Base-by-base conservation (phyloP, 2,888 invertebrate genomes). In the Nysson spinosus region DNA sequence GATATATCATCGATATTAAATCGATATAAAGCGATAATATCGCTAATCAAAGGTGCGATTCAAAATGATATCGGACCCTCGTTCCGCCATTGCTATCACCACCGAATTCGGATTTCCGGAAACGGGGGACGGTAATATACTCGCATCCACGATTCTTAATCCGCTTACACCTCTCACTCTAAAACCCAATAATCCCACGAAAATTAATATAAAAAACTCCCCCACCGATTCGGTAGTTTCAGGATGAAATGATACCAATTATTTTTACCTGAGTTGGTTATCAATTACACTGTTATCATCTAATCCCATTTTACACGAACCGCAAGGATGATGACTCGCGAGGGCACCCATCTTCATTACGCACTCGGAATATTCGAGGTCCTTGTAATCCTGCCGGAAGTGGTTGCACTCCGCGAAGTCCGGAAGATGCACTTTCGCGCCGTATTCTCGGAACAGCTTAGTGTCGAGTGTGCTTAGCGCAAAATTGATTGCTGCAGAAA, bases 251-350 rank as follows among this genome's bases (percentile, higher is more conserved):
- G 9, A 7, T 9, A 9, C 26, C 32, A 42, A 16, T 26, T 40
- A 12, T 40, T 14, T 39, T 60, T 77, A 93, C 93, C 91, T 90
- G 4, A 94, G 85, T 34, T 90, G 80, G 1, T 91, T 87, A 79
- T 95, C 93, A 0, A 95, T 93, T 0, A 95, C 95, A 1, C 90
- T 89, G 37, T 77, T 65, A 24, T 84, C 87, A 14, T 78, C 76
- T 1, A 70, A 54, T 1, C 94, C 95, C 84, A 95, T 94, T 26
- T 91, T 90, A 80, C 94, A 94, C 0, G 93, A 94, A 7, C 96
- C 95, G 0, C 92, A 93, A 0, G 92, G 93, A 85, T 96, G 96
- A 83, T 96, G 95, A 0, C 94, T 93, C 0, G 93, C 91, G 17
- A 93, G 88, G 0, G 91, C 92, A 5, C 90, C 89, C 26, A 90